Evolutionary conservation across 2,888 invertebrate species (phyloP).

Genomic region (Heteropelma amictum): DNA sequence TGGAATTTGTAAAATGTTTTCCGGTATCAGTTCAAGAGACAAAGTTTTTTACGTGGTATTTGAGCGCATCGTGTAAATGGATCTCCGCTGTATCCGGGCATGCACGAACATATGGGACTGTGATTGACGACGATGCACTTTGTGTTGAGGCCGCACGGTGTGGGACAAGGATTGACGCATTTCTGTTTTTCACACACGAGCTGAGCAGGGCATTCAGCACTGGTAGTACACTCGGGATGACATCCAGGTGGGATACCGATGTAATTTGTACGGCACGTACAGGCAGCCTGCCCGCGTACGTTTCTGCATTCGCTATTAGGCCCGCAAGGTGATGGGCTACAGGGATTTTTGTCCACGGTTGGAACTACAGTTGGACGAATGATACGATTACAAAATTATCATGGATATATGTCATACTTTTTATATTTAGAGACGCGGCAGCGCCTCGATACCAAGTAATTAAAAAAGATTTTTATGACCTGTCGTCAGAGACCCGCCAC

Average conservation of each 20-base stretch:
- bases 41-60: slow-evolving; percentile 64
- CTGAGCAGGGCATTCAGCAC: slow-evolving; percentile 86
- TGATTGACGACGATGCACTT: slow-evolving; percentile 89
- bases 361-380: slow-evolving; percentile 8
- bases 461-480: no score
- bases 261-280: slow-evolving; percentile 85
- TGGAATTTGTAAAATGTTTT: neutral
- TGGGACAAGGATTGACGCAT: slow-evolving; percentile 91
- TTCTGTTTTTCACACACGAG: slow-evolving; percentile 89
- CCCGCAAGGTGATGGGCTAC: slow-evolving; percentile 87
- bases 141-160: slow-evolving; percentile 88
- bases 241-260: slow-evolving; percentile 89
- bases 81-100: slow-evolving; percentile 84
- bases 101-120: slow-evolving; percentile 89
- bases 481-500: no score
- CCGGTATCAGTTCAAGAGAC: neutral
- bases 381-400: neutral
- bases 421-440: no score
- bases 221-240: slow-evolving; percentile 87
- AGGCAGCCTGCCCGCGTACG: slow-evolving; percentile 86
- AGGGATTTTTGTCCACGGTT: slow-evolving; percentile 75
- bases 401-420: neutral
- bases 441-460: no score
- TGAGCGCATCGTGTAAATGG: slow-evolving; percentile 80
- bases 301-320: slow-evolving; percentile 88